Evolutionary conservation across 2,888 invertebrate genomes (phyloP), one percentile per base, ranked within the genome.

Genomic region (Liopterus haemorrhoidalis): DNA sequence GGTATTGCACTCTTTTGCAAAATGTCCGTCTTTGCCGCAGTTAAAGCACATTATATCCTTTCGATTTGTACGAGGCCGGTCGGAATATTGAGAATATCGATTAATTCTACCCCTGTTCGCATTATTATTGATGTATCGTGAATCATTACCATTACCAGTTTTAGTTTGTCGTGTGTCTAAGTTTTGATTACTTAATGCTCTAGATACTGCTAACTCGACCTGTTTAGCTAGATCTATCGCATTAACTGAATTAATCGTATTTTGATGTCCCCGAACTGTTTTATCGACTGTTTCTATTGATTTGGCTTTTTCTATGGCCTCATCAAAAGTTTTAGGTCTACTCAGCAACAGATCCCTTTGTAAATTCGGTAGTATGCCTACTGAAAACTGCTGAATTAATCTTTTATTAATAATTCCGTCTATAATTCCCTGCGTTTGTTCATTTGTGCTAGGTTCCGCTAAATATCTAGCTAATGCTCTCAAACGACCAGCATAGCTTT

Each of bases 31-130:
- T 27, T 27, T 27, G 14, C 14, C 14, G 28, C 28, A 27, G 14
- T 27, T 27, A 9, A 27, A 27, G 9, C 28, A 27, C 28, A 27
- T 27, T 27, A 11, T 11, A 27, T 27, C 28, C 12, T 27, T 14
- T 5, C 5, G 5, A 12, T 8, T 27, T 9, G 11, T 27, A 27
- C 14, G 5, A 12, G 11, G 28, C 4, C 9, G 5, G 14, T 14
- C 14, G 9, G 11, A 27, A 27, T 27, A 12, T n/a, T n/a, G n/a
- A n/a, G n/a, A n/a, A n/a, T n/a, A n/a, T n/a, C n/a, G n/a, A n/a
- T n/a, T n/a, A n/a, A n/a, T n/a, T n/a, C n/a, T n/a, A n/a, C n/a
- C n/a, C n/a, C n/a, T n/a, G n/a, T n/a, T n/a, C n/a, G n/a, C n/a
- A n/a, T n/a, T n/a, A n/a, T n/a, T n/a, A n/a, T n/a, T n/a, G n/a